These are phyloP conservation scores for Oostethus manadensis DNA, from an alignment of 2,113 vertebrate genomes.

Conservation along the genomic window DNA sequence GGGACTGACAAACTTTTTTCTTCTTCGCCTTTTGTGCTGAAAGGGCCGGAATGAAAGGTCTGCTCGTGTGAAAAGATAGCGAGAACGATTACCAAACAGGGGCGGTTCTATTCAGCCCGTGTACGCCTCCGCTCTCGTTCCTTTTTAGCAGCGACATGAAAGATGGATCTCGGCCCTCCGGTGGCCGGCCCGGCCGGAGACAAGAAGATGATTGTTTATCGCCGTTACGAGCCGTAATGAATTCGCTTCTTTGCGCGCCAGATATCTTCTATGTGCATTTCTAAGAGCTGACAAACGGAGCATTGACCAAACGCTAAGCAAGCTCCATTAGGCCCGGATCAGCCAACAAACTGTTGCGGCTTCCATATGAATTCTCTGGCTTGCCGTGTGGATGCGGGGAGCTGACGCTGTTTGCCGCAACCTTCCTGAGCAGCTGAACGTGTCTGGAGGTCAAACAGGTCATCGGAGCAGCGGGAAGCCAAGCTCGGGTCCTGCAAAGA, in stretches of 20 bases:
- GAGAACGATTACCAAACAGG: slow-evolving; percentile 86
- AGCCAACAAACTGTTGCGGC: slow-evolving; percentile 71
- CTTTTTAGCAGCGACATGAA: slow-evolving; percentile 69
- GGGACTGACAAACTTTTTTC: slow-evolving; percentile 95
- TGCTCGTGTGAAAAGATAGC: slow-evolving; percentile 77
- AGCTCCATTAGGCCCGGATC: slow-evolving; percentile 71
- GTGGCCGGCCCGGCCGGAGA: slow-evolving; percentile 53
- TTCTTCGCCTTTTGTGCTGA: slow-evolving; percentile 79
- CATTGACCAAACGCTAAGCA: slow-evolving; percentile 72
- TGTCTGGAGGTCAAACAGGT: slow-evolving; percentile 57
- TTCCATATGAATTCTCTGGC: slow-evolving; percentile 67
- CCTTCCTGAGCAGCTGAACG: slow-evolving; percentile 43
- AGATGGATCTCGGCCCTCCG: slow-evolving; percentile 48
- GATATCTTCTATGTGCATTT: slow-evolving; percentile 62
- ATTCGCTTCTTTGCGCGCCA: slow-evolving; percentile 45
- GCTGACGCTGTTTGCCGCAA: slow-evolving; percentile 61
- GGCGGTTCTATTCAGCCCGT: slow-evolving; percentile 75
- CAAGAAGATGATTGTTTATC: slow-evolving; percentile 62
- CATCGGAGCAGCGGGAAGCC: slow-evolving; percentile 45
- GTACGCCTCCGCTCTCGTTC: slow-evolving; percentile 50
- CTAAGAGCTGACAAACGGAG: slow-evolving; percentile 47
- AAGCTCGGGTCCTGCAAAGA: slow-evolving; percentile 32
- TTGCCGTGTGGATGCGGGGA: slow-evolving; percentile 67
- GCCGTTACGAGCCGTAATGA: slow-evolving; percentile 46
- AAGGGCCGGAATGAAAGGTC: slow-evolving; percentile 78